Base-by-base conservation (phyloP, 1,140 invertebrate genomes). In the Pachyrhynchus sulphureomaculatus region DNA sequence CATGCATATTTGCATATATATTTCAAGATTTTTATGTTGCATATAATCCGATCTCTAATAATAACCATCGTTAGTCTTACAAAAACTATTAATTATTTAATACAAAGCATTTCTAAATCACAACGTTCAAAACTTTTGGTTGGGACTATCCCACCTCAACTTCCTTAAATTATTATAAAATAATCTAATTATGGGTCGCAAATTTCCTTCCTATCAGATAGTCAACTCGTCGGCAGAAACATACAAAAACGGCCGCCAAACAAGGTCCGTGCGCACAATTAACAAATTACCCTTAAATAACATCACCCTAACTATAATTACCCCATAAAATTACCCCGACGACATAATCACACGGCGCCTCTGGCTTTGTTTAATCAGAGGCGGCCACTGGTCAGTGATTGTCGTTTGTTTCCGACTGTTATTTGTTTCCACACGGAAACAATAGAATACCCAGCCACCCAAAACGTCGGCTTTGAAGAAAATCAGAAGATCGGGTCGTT, bases 311-410 rank as follows among this genome's bases (percentile, higher is more conserved):
- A 42, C 18, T 4, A 42, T 42, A 42, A 42, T 42, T 42, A 20
- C 39, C 13, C 4, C 17, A 18, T 20, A 42, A 42, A 42, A 42
- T 42, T 42, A 42, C 18, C 9, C 39, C 39, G 39, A 42, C 39
- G 39, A 42, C 39, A 42, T 42, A 42, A 42, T 41, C 18, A 20
- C 17, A 42, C 39, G 39, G 39, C 39, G 18, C 39, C 39, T 42
- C 15, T 42, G 18, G 12, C 39, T 42, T 42, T 20, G 39, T 42
- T 42, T 15, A 42, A 42, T 42, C 18, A 42, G 39, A 42, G 17
- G 39, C 39, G 39, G 39, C 39, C 39, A 42, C 39, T 42, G 39
- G 39, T 42, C 39, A 42, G 18, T 42, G 39, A 42, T 42, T 42
- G 39, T 42, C 39, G 18, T 42, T 37, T 42, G 39, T 17, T 21